phyloP scores from a whole-genome alignment of 2,888 invertebrate species.

The Diarsia brunnea region DNA sequence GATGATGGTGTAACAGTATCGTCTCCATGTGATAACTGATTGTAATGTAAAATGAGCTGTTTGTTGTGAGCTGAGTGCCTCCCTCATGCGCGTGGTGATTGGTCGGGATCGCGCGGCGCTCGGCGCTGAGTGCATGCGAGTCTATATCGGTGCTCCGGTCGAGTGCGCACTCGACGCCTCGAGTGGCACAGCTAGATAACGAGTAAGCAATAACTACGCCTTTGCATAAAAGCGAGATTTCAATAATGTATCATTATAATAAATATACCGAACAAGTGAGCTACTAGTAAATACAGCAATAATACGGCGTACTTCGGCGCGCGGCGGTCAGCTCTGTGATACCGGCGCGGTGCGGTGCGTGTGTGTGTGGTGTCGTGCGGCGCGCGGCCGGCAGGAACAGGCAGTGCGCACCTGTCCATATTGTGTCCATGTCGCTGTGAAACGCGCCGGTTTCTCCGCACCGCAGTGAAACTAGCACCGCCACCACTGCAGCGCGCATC shows the following conservation, averaged over 20 bases:
- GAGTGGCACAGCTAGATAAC: background rate
- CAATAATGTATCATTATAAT: background rate
- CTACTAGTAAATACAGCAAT: slow-evolving; percentile 3
- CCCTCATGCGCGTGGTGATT: background rate
- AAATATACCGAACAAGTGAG: background rate
- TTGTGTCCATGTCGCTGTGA: slow-evolving; percentile 42
- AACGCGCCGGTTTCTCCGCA: slow-evolving; percentile 46
- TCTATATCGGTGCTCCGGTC: slow-evolving; percentile 10
- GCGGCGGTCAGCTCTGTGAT: background rate
- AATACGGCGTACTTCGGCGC: too few relatives aligned
- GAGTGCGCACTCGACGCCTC: slow-evolving; percentile 25
- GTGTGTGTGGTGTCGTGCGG: slow-evolving; percentile 8
- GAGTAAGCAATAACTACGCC: too few relatives aligned
- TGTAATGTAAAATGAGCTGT: background rate
- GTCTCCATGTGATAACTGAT: background rate
- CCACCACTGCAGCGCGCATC: background rate
- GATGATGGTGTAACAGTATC: too few relatives aligned
- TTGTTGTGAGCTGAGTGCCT: too few relatives aligned
- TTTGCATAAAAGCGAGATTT: background rate
- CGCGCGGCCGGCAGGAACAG: slow-evolving; percentile 41
- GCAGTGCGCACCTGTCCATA: slow-evolving; percentile 29
- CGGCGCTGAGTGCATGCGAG: background rate
- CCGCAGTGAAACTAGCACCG: slow-evolving; percentile 44
- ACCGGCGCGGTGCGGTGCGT: background rate
- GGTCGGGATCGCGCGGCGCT: background rate